Percentiles rank a stretch among this genome's conserved stretches.
These are phyloP conservation scores for Sarcophaga variegata DNA, from an alignment of 2,888 invertebrate genomes.

Conservation along the genomic window DNA sequence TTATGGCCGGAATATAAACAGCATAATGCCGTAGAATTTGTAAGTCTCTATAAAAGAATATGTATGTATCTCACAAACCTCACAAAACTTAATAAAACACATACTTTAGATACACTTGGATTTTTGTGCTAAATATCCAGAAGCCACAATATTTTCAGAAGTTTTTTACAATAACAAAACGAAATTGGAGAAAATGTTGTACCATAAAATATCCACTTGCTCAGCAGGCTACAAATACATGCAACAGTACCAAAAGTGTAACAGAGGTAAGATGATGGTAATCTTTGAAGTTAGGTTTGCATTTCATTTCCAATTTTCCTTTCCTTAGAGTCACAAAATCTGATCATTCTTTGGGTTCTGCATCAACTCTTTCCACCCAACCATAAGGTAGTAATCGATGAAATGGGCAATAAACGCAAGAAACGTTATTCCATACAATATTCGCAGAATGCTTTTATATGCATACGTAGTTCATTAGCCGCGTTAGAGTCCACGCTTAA, in stretches of 20 bases:
- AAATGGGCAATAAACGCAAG: conserved; percentile 60
- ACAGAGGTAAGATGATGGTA: conserved; percentile 31
- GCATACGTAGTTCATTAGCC: conserved; percentile 41
- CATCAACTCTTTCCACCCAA: conserved; percentile 62
- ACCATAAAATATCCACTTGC: conserved; percentile 48
- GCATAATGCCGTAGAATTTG: conserved; percentile 57
- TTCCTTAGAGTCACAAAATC: conserved; percentile 57
- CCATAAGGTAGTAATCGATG: conserved; percentile 56
- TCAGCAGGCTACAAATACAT: conserved; percentile 56
- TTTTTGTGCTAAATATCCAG: conserved; percentile 57
- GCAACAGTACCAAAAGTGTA: conserved; percentile 52
- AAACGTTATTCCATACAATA: conserved; percentile 60
- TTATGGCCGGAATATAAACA: conserved; percentile 65
- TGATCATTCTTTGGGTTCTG: conserved; percentile 55
- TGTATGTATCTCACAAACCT: background rate
- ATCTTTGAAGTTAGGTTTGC: background rate
- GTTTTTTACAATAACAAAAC: conserved; percentile 41
- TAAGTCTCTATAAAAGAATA: conserved; percentile 22
- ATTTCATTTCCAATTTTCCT: background rate
- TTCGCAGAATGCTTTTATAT: conserved; percentile 59
- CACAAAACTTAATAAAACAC: background rate
- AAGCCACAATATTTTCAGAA: conserved; percentile 40
- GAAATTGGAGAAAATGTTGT: conserved; percentile 56
- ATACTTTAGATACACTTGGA: conserved; percentile 51
- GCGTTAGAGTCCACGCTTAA: conserved; percentile 37